Conservation (phyloP, 2,113 vertebrate species). For the Tinamus guttatus region DNA sequence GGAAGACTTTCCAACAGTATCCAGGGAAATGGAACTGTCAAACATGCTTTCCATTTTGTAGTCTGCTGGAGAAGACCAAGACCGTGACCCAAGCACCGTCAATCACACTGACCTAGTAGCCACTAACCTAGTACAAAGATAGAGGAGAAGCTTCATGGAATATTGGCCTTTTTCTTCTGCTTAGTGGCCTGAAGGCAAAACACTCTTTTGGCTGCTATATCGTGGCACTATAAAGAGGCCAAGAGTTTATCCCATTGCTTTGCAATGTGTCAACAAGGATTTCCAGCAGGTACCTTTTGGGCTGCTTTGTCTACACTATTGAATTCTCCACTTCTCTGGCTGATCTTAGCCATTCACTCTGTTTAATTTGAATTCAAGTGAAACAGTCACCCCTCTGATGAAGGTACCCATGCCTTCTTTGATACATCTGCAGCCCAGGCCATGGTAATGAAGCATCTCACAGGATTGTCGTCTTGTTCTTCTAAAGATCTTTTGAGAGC, state of each 20-base stretch:
- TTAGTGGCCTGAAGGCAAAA: not conserved
- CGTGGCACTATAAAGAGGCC: not conserved
- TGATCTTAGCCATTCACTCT: not conserved
- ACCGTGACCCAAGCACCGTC: not conserved
- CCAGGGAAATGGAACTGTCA: not conserved
- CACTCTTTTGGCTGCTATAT: accelerated
- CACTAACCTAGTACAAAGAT: not conserved
- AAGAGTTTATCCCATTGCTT: not conserved
- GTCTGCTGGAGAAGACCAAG: not conserved
- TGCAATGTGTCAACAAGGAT: not conserved
- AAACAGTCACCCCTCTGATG: not conserved
- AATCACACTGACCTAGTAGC: not conserved
- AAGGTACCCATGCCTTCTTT: not conserved
- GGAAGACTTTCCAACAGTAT: not conserved
- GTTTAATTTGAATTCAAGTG: not conserved
- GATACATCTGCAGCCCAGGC: not conserved
- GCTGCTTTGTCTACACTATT: accelerated
- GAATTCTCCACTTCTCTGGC: not conserved
- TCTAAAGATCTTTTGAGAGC: not conserved
- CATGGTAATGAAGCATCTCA: not conserved
- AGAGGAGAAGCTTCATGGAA: not conserved
- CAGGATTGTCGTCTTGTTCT: not conserved
- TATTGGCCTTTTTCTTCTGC: not conserved
- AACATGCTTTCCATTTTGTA: accelerated
- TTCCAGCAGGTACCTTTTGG: not conserved